A percentile compares a stretch with the other conserved stretches of the same genome.
Evolutionary conservation across 92 coral and sea anemone species (phyloP).

Genomic region (Zoanthus gigantus): DNA sequence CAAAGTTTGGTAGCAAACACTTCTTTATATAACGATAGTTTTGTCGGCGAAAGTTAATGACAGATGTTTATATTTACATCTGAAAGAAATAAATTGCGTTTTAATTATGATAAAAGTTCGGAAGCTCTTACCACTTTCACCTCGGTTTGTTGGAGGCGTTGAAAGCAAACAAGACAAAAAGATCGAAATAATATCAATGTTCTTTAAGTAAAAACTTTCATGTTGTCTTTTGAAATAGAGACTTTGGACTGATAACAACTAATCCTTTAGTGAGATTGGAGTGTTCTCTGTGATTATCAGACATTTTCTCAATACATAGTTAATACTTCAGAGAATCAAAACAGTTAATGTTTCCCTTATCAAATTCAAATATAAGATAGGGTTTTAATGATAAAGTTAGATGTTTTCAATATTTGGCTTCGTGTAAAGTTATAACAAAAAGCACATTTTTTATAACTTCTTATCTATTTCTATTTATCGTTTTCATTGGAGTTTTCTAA

Average conservation of each 20-base stretch:
- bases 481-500: background rate
- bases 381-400: background rate
- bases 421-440: background rate
- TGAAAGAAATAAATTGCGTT: conserved; percentile 24
- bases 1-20: background rate
- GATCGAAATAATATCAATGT: conserved; percentile 2
- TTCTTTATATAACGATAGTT: conserved; percentile 4
- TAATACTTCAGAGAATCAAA: background rate
- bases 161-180: conserved; percentile 42
- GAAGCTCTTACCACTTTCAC: conserved; percentile 19
- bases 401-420: conserved; percentile 13
- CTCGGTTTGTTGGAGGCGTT: conserved; percentile 17
- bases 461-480: background rate
- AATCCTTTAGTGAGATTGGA: background rate
- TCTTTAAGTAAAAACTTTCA: background rate
- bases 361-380: background rate
- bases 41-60: conserved; percentile 26
- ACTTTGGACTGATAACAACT: background rate
- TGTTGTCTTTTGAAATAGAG: background rate
- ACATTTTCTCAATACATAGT: background rate
- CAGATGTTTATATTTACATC: background rate
- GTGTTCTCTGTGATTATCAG: background rate
- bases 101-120: conserved; percentile 40
- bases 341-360: background rate
- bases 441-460: background rate